A percentile compares a stretch with the other conserved stretches of the same genome.
Conservation (phyloP, 2,797 vertebrate species). For the Phrynocephalus guinanensis region DNA sequence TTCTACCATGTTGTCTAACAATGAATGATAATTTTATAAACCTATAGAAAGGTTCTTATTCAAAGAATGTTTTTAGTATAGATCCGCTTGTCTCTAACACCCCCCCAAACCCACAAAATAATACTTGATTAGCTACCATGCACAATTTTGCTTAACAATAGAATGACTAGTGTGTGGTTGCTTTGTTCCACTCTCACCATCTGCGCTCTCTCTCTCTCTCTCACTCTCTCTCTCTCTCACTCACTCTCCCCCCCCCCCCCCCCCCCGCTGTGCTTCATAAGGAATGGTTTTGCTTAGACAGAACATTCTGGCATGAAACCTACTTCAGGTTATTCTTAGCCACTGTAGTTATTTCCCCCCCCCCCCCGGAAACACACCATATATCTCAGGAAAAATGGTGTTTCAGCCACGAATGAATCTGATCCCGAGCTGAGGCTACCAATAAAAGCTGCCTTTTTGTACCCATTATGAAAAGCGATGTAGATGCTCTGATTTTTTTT, state of each 20-base stretch:
- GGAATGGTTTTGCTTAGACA: constrained; percentile 53
- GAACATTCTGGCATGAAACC: constrained; percentile 26
- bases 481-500: constrained; percentile 49
- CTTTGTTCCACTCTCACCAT: constrained; percentile 65
- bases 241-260: too few relatives aligned
- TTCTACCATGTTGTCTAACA: constrained; percentile 28
- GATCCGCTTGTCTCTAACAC: neutral
- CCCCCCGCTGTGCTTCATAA: constrained; percentile 38
- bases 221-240: neutral
- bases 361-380: constrained; percentile 50
- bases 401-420: constrained; percentile 44
- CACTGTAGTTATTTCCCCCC: constrained; percentile 13
- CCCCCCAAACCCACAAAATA: constrained; percentile 5
- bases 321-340: constrained; percentile 56
- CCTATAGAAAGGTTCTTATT: neutral
- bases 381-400: constrained; percentile 28
- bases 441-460: constrained; percentile 41
- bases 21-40: constrained; percentile 38
- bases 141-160: constrained; percentile 66
- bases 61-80: constrained; percentile 43
- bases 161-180: constrained; percentile 50
- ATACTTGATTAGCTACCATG: constrained; percentile 51
- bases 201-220: constrained; percentile 7
- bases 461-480: constrained; percentile 54
- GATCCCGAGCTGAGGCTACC: constrained; percentile 48